phyloP scores from a whole-genome alignment of 2,797 vertebrate genomes.

The Pipistrellus nathusii region DNA sequence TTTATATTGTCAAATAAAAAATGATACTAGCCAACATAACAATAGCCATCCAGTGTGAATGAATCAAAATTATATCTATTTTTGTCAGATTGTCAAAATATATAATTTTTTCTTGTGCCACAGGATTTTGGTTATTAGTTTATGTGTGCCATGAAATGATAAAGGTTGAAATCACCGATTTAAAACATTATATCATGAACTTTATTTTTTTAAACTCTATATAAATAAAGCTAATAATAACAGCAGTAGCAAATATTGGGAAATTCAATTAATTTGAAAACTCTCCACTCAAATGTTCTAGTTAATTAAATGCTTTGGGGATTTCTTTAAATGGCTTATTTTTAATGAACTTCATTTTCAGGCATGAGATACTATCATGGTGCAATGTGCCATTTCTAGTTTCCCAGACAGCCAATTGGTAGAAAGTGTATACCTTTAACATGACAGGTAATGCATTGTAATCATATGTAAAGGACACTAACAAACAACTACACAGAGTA shows the following conservation, averaged over 20 bases:
- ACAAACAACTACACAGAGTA: neutral
- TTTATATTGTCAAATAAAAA: neutral
- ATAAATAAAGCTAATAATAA: constrained; percentile 56
- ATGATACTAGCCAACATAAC: neutral
- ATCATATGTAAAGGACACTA: neutral
- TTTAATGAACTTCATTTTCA: constrained; percentile 60
- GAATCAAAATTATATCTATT: neutral
- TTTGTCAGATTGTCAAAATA: neutral
- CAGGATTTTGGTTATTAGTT: neutral
- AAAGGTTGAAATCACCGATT: neutral
- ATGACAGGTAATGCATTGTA: constrained; percentile 32
- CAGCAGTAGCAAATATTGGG: constrained; percentile 32
- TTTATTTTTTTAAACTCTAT: neutral
- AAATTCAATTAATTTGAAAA: constrained; percentile 56
- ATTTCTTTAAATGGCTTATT: constrained; percentile 50
- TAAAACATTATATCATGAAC: neutral
- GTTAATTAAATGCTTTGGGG: constrained; percentile 28
- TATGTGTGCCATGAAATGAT: neutral
- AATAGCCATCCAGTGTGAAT: neutral
- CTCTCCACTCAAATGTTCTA: constrained; percentile 27
- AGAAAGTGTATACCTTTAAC: constrained; percentile 26
- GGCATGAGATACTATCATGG: neutral
- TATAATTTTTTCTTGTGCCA: neutral
- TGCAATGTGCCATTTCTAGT: neutral
- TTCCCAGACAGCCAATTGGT: constrained; percentile 28